Conservation (phyloP, 2,113 vertebrate species). For the Elephas maximus region DNA sequence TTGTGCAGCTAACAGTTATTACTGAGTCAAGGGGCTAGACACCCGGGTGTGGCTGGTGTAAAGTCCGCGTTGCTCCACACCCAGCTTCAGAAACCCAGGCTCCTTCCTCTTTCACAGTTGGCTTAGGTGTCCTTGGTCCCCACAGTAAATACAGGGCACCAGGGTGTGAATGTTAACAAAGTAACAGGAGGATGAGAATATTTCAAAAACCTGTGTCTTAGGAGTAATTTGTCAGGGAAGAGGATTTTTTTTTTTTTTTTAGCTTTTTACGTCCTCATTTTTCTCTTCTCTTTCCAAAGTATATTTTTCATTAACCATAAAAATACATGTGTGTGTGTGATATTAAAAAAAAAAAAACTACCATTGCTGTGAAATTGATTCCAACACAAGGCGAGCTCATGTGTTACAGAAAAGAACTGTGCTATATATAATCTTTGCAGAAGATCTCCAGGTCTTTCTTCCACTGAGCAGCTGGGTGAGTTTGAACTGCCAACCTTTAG, state of each 20-base stretch:
- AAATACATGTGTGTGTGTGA: neutral
- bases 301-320: neutral
- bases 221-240: neutral
- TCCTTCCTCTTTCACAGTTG: neutral
- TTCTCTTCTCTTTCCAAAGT: neutral
- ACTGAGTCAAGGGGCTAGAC: neutral
- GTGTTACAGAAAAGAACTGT: neutral
- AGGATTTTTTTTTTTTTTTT: neutral
- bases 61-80: neutral
- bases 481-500: too few species aligned
- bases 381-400: neutral
- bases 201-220: neutral
- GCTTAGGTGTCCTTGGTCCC: too few species aligned
- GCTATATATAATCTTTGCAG: neutral
- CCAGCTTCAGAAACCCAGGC: neutral
- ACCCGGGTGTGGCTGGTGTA: neutral
- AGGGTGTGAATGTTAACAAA: neutral
- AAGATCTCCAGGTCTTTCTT: neutral
- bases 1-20: too few species aligned
- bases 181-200: too few species aligned
- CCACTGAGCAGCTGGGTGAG: neutral
- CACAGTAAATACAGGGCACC: neutral
- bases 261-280: neutral
- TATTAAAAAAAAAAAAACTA: neutral
- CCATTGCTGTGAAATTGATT: neutral